A percentile compares a stretch with the other conserved stretches of the same genome.
Conservation (phyloP, 2,888 invertebrate species). For the Aquatica leii region DNA sequence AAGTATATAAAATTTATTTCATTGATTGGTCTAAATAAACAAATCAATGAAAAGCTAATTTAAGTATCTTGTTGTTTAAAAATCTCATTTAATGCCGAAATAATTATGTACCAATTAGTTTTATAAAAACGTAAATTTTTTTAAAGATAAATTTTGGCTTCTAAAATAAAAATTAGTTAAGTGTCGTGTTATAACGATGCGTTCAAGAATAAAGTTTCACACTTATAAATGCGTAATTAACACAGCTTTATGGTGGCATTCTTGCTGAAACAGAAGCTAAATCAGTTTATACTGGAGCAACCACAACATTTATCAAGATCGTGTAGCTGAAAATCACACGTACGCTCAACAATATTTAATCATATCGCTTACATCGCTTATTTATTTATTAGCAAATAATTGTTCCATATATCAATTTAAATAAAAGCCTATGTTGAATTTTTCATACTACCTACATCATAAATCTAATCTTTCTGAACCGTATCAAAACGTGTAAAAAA, state of each 20-base stretch:
- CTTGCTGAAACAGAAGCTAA: conserved; percentile 35
- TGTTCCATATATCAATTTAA: too few species aligned
- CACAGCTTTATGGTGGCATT: conserved; percentile 30
- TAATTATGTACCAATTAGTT: too few species aligned
- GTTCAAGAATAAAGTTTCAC: conserved; percentile 38
- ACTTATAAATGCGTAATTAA: conserved; percentile 42
- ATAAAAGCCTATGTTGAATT: not conserved
- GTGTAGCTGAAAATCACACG: conserved; percentile 30
- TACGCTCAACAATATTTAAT: conserved; percentile 9
- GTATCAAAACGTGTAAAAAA: too few species aligned
- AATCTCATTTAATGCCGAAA: too few species aligned
- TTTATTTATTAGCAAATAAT: conserved; percentile 9
- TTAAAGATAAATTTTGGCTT: too few species aligned
- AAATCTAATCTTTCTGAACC: too few species aligned
- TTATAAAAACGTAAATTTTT: too few species aligned
- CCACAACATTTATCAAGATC: conserved; percentile 35
- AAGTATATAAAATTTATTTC: too few species aligned
- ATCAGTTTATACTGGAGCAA: conserved; percentile 36
- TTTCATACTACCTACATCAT: not conserved
- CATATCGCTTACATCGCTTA: conserved; percentile 14
- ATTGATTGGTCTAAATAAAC: too few species aligned
- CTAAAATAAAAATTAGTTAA: conserved; percentile 16
- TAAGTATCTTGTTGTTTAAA: too few species aligned
- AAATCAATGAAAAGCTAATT: too few species aligned
- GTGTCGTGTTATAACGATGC: conserved; percentile 24